Conservation (phyloP, 2,113 vertebrate genomes). For the Pelvicachromis taeniatus region DNA sequence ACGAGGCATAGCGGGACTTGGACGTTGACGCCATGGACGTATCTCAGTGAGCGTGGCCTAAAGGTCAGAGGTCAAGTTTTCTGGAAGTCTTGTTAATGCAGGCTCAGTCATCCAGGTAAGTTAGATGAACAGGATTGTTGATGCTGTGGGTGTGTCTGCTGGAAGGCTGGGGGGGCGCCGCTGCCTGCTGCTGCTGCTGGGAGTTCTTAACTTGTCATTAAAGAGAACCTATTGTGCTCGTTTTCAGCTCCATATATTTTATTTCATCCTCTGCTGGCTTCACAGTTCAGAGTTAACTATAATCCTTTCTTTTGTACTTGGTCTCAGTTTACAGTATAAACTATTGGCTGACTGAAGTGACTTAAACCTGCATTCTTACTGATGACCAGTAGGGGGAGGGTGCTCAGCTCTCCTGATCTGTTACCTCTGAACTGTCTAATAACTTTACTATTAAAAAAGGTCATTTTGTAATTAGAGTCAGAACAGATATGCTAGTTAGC, state of each 20-base stretch:
- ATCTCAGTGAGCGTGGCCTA: fast-evolving
- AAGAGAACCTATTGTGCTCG: not conserved
- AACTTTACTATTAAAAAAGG: not conserved
- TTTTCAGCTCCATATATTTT: not conserved
- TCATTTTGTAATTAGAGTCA: not conserved
- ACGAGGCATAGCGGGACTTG: not conserved
- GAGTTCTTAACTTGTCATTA: not conserved
- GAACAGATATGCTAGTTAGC: not conserved
- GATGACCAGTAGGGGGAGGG: not conserved
- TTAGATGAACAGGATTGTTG: not conserved
- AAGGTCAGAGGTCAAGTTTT: not conserved
- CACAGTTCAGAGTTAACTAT: not conserved
- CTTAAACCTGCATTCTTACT: not conserved
- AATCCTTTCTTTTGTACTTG: not conserved
- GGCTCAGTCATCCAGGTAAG: not conserved
- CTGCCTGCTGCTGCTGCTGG: not conserved
- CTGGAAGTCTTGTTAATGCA: not conserved
- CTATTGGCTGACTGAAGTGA: not conserved
- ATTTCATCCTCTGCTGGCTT: not conserved
- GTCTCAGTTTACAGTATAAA: not conserved
- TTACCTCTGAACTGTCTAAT: not conserved
- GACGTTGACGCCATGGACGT: fast-evolving
- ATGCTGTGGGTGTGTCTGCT: fast-evolving
- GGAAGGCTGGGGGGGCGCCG: too few species aligned
- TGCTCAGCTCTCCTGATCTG: not conserved